These are phyloP conservation scores for Malurus alboscapulatus DNA, from an alignment of 2,113 vertebrate species.

Conservation along the genomic window DNA sequence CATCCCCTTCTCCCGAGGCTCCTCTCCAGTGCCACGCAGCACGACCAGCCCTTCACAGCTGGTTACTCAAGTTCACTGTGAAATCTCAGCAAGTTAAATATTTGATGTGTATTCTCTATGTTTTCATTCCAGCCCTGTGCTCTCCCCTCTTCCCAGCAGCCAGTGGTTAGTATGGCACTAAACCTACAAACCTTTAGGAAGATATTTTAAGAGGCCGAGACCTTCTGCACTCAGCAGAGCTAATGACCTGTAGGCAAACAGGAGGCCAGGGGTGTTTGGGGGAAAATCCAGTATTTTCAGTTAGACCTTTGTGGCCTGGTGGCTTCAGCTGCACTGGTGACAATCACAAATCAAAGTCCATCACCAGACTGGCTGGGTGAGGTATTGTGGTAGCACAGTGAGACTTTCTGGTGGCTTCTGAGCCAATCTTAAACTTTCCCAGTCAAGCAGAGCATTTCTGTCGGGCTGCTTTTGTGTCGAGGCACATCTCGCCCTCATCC, in stretches of 20 bases:
- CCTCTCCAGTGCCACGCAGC: not conserved
- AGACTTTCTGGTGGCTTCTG: not conserved
- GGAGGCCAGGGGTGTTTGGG: not conserved
- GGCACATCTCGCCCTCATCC: not conserved
- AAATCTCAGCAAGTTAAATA: not conserved
- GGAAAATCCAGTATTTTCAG: not conserved
- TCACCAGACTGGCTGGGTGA: not conserved
- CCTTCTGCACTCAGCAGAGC: not conserved
- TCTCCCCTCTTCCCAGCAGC: not conserved
- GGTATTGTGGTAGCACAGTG: fast-evolving
- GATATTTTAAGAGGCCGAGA: not conserved
- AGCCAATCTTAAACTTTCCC: not conserved
- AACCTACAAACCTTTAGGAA: not conserved
- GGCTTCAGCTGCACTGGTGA: not conserved
- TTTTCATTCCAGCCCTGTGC: not conserved
- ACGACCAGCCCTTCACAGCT: not conserved
- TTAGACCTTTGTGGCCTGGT: not conserved
- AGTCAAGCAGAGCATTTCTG: not conserved
- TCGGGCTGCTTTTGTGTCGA: not conserved
- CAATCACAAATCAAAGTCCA: not conserved
- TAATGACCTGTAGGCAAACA: not conserved
- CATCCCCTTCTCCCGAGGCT: not conserved
- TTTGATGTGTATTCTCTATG: not conserved
- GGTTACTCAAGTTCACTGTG: not conserved
- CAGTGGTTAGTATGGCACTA: not conserved